Percentiles rank a stretch among this genome's conserved stretches.
These are phyloP conservation scores for Steatocranus sp. DNA, from an alignment of 2,797 vertebrate species.

Conservation along the genomic window DNA sequence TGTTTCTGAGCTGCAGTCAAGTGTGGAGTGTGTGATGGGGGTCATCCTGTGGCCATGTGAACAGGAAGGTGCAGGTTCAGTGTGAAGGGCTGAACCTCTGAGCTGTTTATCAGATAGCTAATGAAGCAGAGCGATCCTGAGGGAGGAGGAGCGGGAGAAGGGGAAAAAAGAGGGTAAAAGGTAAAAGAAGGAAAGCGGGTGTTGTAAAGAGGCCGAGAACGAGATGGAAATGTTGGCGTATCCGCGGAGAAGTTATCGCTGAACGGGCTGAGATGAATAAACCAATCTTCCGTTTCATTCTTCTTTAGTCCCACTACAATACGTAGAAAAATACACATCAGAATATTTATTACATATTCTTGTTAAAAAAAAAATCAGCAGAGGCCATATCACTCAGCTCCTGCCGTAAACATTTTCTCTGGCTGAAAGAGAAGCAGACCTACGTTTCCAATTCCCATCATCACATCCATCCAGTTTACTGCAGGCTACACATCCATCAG, in stretches of 20 bases:
- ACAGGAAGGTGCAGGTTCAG: constrained; percentile 84
- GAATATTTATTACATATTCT: constrained; percentile 54
- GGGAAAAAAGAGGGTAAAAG: neutral
- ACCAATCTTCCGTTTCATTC: neutral
- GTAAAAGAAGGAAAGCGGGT: neutral
- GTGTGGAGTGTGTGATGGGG: constrained; percentile 75
- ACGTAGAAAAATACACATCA: constrained; percentile 21
- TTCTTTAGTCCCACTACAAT: constrained; percentile 11
- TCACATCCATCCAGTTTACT: constrained; percentile 36
- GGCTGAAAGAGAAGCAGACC: constrained; percentile 40
- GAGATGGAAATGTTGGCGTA: constrained; percentile 13
- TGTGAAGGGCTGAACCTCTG: constrained; percentile 74
- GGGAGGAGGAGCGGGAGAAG: neutral
- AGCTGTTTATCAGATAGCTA: constrained; percentile 87
- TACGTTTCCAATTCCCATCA: constrained; percentile 50
- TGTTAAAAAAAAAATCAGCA: constrained; percentile 28
- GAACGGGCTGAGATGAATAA: neutral
- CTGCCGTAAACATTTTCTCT: constrained; percentile 71
- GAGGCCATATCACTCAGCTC: constrained; percentile 65
- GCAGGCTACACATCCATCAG: constrained; percentile 53
- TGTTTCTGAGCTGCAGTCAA: constrained; percentile 29
- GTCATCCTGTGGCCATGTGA: constrained; percentile 84
- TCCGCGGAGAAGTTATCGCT: neutral
- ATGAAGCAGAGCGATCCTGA: constrained; percentile 81
- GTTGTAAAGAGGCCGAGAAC: neutral